Conservation (phyloP, 2,113 vertebrate species). For the Xyliphius kryptos region DNA sequence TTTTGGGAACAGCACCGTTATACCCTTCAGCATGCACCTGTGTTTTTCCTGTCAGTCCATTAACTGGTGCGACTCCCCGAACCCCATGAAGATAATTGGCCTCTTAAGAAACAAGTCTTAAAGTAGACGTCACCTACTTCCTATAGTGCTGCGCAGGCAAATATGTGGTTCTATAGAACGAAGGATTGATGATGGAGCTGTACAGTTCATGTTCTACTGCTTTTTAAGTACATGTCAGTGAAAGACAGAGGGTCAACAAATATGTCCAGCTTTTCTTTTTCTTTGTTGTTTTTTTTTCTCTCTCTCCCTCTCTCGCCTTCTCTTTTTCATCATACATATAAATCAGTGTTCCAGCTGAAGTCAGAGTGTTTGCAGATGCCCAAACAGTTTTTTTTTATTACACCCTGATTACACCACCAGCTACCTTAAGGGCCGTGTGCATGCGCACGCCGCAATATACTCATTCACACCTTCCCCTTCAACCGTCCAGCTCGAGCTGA, state of each 20-base stretch:
- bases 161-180: neutral
- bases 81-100: conserved; percentile 32
- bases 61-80: conserved; percentile 16
- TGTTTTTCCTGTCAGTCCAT: conserved; percentile 15
- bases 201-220: too few relatives aligned
- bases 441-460: conserved; percentile 27
- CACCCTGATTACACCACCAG: conserved; percentile 45
- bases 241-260: conserved; percentile 10
- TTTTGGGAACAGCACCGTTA: neutral
- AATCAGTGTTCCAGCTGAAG: conserved; percentile 62
- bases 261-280: too few relatives aligned
- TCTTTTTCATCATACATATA: conserved; percentile 45
- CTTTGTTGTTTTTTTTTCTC: too few relatives aligned
- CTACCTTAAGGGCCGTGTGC: conserved; percentile 40
- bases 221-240: too few relatives aligned
- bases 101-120: conserved; percentile 22
- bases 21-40: conserved; percentile 16
- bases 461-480: neutral
- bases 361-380: conserved; percentile 56
- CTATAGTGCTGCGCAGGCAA: neutral
- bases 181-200: conserved; percentile 20
- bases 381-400: neutral
- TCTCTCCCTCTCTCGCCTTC: conserved; percentile 8
- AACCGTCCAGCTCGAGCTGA: conserved; percentile 25
- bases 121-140: conserved; percentile 12